These are phyloP conservation scores for Eremobia ochroleuca DNA, from an alignment of 2,888 invertebrate genomes.

Conservation along the genomic window DNA sequence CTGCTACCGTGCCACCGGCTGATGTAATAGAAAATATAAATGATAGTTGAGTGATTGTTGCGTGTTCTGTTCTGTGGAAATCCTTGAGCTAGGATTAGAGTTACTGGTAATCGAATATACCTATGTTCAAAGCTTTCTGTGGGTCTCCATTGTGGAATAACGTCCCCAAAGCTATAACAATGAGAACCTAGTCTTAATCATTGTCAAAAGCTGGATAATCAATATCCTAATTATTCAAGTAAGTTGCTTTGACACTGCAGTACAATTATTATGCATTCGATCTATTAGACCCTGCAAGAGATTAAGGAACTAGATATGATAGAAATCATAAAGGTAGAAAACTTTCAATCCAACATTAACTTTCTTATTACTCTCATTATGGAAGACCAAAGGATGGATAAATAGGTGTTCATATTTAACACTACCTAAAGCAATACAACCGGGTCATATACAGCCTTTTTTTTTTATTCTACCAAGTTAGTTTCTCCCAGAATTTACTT, in stretches of 20 bases:
- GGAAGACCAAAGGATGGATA: neutral
- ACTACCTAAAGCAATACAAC: neutral
- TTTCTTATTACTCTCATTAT: neutral
- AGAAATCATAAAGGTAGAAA: neutral
- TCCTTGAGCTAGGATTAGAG: slow-evolving; percentile 56
- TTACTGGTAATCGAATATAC: slow-evolving; percentile 57
- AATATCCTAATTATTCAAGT: neutral
- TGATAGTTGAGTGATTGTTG: slow-evolving; percentile 47
- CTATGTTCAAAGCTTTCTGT: slow-evolving; percentile 31
- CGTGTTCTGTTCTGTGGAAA: slow-evolving; percentile 45
- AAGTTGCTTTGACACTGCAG: neutral
- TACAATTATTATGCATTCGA: neutral
- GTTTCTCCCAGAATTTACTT: neutral
- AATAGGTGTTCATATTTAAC: neutral
- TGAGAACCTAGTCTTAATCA: slow-evolving; percentile 11
- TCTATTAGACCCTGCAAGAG: neutral
- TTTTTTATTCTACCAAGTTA: neutral
- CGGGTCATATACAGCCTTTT: neutral
- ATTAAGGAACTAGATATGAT: neutral
- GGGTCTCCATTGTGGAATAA: slow-evolving; percentile 19
- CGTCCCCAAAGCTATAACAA: slow-evolving; percentile 34
- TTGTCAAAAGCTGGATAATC: slow-evolving; percentile 14
- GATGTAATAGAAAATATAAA: slow-evolving; percentile 56
- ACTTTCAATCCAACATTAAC: neutral
- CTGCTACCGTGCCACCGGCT: slow-evolving; percentile 30